Base-by-base conservation (phyloP, 2,113 vertebrate genomes). In the Odontophorus gujanensis region DNA sequence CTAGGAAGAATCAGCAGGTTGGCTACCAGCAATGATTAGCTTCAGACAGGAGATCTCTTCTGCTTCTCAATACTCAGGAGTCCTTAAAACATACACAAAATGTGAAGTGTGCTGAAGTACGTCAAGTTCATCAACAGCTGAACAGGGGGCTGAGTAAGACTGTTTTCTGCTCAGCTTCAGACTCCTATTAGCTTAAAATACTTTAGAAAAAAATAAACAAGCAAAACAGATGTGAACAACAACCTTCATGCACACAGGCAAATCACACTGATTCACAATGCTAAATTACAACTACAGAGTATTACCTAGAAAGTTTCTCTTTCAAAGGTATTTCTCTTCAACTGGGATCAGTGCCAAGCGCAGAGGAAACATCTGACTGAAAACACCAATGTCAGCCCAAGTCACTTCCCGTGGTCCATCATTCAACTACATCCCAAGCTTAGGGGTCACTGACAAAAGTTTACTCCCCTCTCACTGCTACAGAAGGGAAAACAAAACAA, bases 401-500 rank as follows among this genome's bases (percentile, higher is more conserved):
- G 13, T 1, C 53, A 20, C 19, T n/a, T 76, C 28, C n/a, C 32
- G 24, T n/a, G 13, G 21, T 15, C 50, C 45, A 73, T 71, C 50
- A 58, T 77, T 58, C 34, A 51, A 21, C 58, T 57, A 4, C 3
- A 3, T 18, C 19, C 3, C 0, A 0, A 28, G 36, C 4, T 76
- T 50, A 69, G 32, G 20, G 74, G 63, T n/a, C 19, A 85, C 58
- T 50, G 26, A 79, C 55, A 59, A 93, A 80, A 81, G 34, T 26
- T 32, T 81, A 77, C 81, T 76, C 59, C 86, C 75, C 87, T 87
- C 87, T 80, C 87, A 89, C 92, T 96, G 86, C 75, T 91, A 69
- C 3, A 57, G 34, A 87, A 66, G 67, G 47, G 79, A 80, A 89
- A 89, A 77, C 66, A 86, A 61, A 95, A 45, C 15, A 89, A 55